These are phyloP conservation scores for Psettodes erumei DNA, from an alignment of 2,113 vertebrate genomes.

Conservation along the genomic window DNA sequence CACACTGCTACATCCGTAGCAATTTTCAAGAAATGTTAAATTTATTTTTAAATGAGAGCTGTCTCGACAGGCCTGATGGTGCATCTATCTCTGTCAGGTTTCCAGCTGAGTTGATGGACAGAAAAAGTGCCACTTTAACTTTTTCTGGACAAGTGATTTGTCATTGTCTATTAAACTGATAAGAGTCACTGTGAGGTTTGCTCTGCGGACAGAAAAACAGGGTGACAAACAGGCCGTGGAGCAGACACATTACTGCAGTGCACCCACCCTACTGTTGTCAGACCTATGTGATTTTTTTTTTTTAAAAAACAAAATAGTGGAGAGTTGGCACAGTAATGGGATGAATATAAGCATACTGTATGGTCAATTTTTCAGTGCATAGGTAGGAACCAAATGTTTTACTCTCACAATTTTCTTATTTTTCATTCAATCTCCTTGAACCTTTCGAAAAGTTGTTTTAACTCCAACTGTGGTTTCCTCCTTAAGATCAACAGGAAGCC, in stretches of 20 bases:
- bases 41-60: constrained; percentile 27
- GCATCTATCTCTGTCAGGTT: constrained; percentile 31
- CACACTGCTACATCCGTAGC: not conserved
- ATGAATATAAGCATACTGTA: not conserved
- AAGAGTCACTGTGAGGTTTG: not conserved
- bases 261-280: not conserved
- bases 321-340: not conserved
- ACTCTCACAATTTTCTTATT: not conserved
- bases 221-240: constrained; percentile 9
- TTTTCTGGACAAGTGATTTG: constrained; percentile 22
- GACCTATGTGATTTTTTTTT: not conserved
- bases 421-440: not conserved
- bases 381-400: not conserved
- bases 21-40: constrained; percentile 16
- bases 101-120: constrained; percentile 31
- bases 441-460: too few species aligned
- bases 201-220: not conserved
- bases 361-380: not conserved
- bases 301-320: not conserved
- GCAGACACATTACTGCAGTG: not conserved
- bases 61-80: constrained; percentile 7
- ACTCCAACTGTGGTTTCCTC: not conserved
- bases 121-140: constrained; percentile 30
- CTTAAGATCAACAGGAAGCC: not conserved
- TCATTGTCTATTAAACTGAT: constrained; percentile 32